phyloP scores from a whole-genome alignment of 2,797 vertebrate species.

The Cyprinella venusta region DNA sequence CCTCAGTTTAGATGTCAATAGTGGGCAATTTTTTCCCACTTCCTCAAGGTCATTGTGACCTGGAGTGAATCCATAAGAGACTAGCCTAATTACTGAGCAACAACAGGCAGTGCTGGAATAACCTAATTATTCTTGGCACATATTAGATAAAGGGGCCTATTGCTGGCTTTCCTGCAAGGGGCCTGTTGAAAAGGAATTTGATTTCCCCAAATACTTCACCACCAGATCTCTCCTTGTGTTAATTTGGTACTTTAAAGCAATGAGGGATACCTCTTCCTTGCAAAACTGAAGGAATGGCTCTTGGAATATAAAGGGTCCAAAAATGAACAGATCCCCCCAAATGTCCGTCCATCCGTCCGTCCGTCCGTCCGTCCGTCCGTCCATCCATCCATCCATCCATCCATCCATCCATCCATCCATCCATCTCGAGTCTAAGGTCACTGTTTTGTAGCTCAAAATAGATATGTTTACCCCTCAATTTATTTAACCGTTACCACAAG shows the following conservation, averaged over 20 bases:
- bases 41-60: slow-evolving; percentile 63
- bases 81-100: slow-evolving; percentile 63
- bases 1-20: slow-evolving; percentile 59
- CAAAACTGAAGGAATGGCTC: slow-evolving; percentile 40
- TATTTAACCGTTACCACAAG: slow-evolving; percentile 36
- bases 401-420: not conserved
- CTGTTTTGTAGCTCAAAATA: slow-evolving; percentile 16
- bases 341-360: not conserved
- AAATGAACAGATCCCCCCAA: not conserved
- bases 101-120: slow-evolving; percentile 63
- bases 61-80: slow-evolving; percentile 61
- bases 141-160: slow-evolving; percentile 65
- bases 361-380: not conserved
- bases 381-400: not conserved
- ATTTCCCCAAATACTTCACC: slow-evolving; percentile 63
- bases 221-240: slow-evolving; percentile 59
- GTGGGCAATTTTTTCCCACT: slow-evolving; percentile 50
- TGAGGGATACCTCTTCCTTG: slow-evolving; percentile 59
- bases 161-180: slow-evolving; percentile 60
- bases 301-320: slow-evolving; percentile 28
- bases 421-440: not conserved
- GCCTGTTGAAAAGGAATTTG: slow-evolving; percentile 61
- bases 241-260: slow-evolving; percentile 63
- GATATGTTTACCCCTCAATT: slow-evolving; percentile 34
- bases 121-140: slow-evolving; percentile 67